Evolutionary conservation across 2,797 vertebrate species (phyloP), one percentile per base, ranked within the genome.

Genomic region (Hylomyscus alleni): DNA sequence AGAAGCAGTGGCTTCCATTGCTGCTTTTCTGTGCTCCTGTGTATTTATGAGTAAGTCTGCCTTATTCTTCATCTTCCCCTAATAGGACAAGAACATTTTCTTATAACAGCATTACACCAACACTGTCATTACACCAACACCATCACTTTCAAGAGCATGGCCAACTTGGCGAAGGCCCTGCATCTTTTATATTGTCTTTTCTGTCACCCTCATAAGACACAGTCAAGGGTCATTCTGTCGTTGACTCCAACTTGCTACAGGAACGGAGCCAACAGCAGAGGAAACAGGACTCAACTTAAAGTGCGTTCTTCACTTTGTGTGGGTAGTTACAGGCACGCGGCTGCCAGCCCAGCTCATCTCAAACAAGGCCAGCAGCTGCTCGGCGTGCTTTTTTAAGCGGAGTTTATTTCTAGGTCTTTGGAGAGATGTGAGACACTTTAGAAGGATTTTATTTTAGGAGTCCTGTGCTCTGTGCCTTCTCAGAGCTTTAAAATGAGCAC

Each of bases 341-440:
- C 92, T 84, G 80, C 78, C 89, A 93, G 60, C 83, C 85, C 89
- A 92, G 92, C 72, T 91, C 82, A 26, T 84, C 91, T 77, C 86
- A 91, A 97, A 97, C 50, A 84, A 97, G 97, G 83, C 83, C 90
- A 92, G 94, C 97, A 97, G 97, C 95, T 97, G 97, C 69, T 93
- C 15, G 0, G 44, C 5, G 3, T 19, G 91, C 97, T 97, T 98
- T 97, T 97, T 24, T 76, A 47, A 96, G 97, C 95, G 52, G 65
- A 76, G 19, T 98, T 97, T 97, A 97, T 97, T 97, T 97, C 95
- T 92, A 94, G 94, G 20, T 17, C 83, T 95, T 95, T 78, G 73
- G 81, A 95, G 26, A 85, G 84, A 94, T 86, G 84, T 88, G 96
- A 97, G 91, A 90, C 69, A 67, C 54, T 95, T 90, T 75, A 73